Base-by-base conservation (phyloP, 1,140 invertebrate species). In the Venturia canescens region DNA sequence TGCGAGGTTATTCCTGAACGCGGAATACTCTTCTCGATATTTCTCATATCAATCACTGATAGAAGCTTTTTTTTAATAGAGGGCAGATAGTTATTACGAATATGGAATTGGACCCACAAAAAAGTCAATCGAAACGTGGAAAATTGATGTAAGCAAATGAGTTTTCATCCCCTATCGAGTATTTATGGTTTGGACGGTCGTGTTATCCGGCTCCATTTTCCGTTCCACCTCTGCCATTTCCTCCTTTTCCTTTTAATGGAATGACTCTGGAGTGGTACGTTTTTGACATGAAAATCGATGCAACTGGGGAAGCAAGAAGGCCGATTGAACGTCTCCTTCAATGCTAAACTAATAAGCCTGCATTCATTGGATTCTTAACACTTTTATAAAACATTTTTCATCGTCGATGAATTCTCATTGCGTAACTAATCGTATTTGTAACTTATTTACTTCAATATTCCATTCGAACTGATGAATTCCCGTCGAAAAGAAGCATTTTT, bases 91-190 rank as follows among this genome's bases (percentile, higher is more conserved):
- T 7, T 15, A 44, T n/a, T 6, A 38, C 21, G 38, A 26, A 48
- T 72, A 72, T 38, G 44, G 1, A 72, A 31, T 13, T 31, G n/a
- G 21, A 48, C 21, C 48, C 13, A 26, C 13, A 63, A 72, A 38
- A 72, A 72, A 72, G 13, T 48, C 13, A 15, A 72, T n/a, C 21
- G 38, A 21, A 16, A 13, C 70, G 23, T 63, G 3, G 18, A 31
- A 18, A 31, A 29, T 29, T 38, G n/a, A 29, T 29, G 29, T 16
- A 70, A 29, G 29, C 67, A 26, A n/a, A 48, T 38, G 70, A 72
- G 70, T 72, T 72, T 72, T 48, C 70, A 72, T 72, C 26, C 70
- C 70, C 50, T 34, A 72, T 72, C 70, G 70, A 72, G 48, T 72
- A 72, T 72, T 72, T 72, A 72, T 15, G 38, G 23, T 72, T 72